A percentile compares a stretch with the other conserved stretches of the same genome.
phyloP scores from a whole-genome alignment of 2,113 vertebrate genomes.

The Lepisosteus oculatus region DNA sequence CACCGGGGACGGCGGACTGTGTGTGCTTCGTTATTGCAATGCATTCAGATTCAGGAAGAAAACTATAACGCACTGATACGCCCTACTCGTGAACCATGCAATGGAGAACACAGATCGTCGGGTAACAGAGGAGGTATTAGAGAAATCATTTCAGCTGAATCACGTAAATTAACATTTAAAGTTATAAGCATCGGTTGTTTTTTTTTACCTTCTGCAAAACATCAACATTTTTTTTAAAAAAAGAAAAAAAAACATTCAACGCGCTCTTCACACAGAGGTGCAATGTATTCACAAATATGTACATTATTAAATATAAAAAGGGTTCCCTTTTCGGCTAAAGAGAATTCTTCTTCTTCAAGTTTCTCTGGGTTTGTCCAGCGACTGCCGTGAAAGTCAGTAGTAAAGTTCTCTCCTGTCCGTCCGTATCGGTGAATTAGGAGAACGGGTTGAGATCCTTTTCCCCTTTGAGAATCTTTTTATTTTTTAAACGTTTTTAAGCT shows the following conservation, averaged over 20 bases:
- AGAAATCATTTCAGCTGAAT: conserved; percentile 32
- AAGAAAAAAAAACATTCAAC: conserved; percentile 34
- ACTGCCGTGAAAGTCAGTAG: conserved; percentile 50
- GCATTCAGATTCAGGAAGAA: conserved; percentile 43
- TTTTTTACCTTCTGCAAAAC: conserved; percentile 28
- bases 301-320: conserved; percentile 78
- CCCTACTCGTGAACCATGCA: conserved; percentile 67
- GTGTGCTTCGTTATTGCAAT: conserved; percentile 70
- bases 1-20: conserved; percentile 65
- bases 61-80: conserved; percentile 44
- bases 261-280: conserved; percentile 60
- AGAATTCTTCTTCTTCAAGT: conserved; percentile 55
- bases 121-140: conserved; percentile 5
- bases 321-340: conserved; percentile 51
- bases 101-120: conserved; percentile 40
- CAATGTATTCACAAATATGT: conserved; percentile 73
- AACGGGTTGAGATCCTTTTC: conserved; percentile 12
- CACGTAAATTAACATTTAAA: conserved; percentile 46
- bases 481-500: conserved; percentile 22
- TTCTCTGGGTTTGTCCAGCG: conserved; percentile 61
- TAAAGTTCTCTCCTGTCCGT: conserved; percentile 19
- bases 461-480: conserved; percentile 16
- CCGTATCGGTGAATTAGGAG: conserved; percentile 10
- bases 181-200: conserved; percentile 26
- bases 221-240: conserved; percentile 21